Evolutionary conservation across 2,888 invertebrate species (phyloP), one percentile per base, ranked within the genome.

Genomic region (Platerodrilus igneus): DNA sequence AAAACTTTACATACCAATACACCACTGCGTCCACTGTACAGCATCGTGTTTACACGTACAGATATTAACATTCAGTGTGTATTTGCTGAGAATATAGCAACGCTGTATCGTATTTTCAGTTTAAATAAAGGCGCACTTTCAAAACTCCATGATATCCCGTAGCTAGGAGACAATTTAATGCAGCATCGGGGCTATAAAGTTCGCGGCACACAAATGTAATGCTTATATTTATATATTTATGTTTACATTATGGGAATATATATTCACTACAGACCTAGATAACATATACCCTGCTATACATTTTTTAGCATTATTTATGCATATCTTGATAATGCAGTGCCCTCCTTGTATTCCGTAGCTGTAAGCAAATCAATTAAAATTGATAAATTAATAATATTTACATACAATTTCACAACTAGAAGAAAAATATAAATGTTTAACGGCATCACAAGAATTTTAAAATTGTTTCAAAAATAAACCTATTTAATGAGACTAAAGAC

Each of bases 221-320:
- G 59, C 57, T 55, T 57, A 62, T 63, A 63, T 63, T 63, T 60
- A 62, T 62, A 63, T 63, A 64, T 64, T 64, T 64, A 64, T 63
- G 64, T 63, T 61, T 58, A 61, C 63, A 63, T 61, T 63, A 64
- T 63, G 62, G 58, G 59, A 63, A 63, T 63, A 63, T 63, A 63
- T 62, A 62, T 60, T n/a, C n/a, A n/a, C n/a, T 59, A 60, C 59
- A 59, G 58, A 58, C 41, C 41, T 36, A 41, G 41, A 41, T 30
- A 38, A 37, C 36, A 45, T 45, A 45, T 44, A 40, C 40, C 26
- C 23, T 57, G 58, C 58, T 58, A 58, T 58, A 28, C n/a, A n/a
- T 42, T 31, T 34, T 37, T 33, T 33, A 37, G 22, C 38, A 37
- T 38, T 33, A 41, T 37, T 37, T 42, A 42, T 28, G n/a, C n/a